Evolutionary conservation across 2,113 vertebrate species (phyloP).

Genomic region (Solenodon paradoxus): DNA sequence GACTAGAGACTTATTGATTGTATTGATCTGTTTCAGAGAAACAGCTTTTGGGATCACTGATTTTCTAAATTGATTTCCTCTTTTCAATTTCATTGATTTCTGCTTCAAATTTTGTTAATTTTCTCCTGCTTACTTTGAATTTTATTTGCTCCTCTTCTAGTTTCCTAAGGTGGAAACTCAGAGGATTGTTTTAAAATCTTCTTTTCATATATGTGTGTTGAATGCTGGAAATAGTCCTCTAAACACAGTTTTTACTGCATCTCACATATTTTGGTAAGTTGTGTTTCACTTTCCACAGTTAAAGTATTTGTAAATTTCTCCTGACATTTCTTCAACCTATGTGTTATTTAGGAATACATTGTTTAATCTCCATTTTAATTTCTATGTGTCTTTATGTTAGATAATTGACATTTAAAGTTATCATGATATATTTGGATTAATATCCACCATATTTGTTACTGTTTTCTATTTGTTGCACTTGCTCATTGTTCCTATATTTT

Average conservation of each 20-base stretch:
- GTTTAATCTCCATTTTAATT: neutral
- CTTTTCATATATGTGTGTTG: neutral
- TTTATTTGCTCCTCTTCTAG: neutral
- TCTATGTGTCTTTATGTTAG: neutral
- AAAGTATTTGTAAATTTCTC: neutral
- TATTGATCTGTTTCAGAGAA: neutral
- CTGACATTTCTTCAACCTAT: neutral
- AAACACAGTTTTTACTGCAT: neutral
- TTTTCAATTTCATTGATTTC: neutral
- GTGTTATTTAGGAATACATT: too few relatives aligned
- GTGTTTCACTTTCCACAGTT: neutral
- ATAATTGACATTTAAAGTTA: neutral
- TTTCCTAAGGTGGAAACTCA: neutral
- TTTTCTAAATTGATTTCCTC: neutral
- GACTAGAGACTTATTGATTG: neutral
- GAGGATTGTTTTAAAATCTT: too few relatives aligned
- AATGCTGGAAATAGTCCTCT: neutral
- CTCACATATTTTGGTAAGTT: neutral
- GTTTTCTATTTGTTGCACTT: too few relatives aligned
- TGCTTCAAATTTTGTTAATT: neutral
- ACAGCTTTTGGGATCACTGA: neutral
- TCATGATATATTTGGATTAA: too few relatives aligned
- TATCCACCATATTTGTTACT: too few relatives aligned
- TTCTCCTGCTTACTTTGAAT: neutral
- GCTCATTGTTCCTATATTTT: too few relatives aligned